phyloP scores from a whole-genome alignment of 2,113 vertebrate genomes.

The Oncorhynchus kisutch region DNA sequence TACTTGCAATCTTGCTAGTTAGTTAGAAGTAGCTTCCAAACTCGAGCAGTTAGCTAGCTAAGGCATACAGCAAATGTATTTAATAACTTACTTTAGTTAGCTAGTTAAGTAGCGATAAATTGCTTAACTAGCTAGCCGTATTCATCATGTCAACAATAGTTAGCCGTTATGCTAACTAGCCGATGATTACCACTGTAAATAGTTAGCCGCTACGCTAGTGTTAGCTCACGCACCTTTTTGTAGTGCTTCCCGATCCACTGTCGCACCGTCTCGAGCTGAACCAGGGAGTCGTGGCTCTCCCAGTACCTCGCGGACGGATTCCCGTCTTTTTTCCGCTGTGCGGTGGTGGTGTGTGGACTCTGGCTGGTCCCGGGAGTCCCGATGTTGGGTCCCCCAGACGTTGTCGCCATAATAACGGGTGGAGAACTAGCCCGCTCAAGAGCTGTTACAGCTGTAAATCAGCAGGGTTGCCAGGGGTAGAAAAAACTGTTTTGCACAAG shows the following conservation, averaged over 20 bases:
- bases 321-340: constrained; percentile 82
- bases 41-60: too few relatives aligned
- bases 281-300: constrained; percentile 86
- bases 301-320: constrained; percentile 84
- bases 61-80: too few relatives aligned
- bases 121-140: constrained; percentile 38
- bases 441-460: too few relatives aligned
- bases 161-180: too few relatives aligned
- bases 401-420: constrained; percentile 58
- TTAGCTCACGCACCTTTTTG: constrained; percentile 82
- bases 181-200: neutral
- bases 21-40: too few relatives aligned
- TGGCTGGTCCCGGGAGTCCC: constrained; percentile 60
- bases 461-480: too few relatives aligned
- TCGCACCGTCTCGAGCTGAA: constrained; percentile 85
- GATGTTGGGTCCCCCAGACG: constrained; percentile 62
- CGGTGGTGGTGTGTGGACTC: constrained; percentile 30
- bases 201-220: neutral
- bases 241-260: constrained; percentile 91
- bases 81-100: too few relatives aligned
- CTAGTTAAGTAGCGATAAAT: neutral
- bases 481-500: too few relatives aligned
- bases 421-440: neutral
- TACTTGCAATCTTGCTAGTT: too few relatives aligned
- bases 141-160: too few relatives aligned